Percentiles rank a stretch among this genome's conserved stretches.
Evolutionary conservation across 2,888 invertebrate species (phyloP).

Genomic region (Branchellion lobata): DNA sequence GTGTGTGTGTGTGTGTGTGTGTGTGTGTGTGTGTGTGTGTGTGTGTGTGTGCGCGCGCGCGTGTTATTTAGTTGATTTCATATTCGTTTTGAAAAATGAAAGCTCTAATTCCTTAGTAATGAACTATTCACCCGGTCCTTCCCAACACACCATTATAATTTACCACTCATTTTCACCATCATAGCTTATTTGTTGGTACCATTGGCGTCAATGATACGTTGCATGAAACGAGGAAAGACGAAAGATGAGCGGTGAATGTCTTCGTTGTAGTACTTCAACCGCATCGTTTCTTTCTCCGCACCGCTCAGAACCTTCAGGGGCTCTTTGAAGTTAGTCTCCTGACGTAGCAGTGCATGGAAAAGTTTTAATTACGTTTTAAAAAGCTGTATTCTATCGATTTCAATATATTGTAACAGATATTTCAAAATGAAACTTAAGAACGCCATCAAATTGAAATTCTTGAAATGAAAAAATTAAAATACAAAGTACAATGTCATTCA

Average conservation of each 20-base stretch:
- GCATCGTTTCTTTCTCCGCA: slow-evolving; percentile 72
- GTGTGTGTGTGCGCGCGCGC: too few relatives aligned
- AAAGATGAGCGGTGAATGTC: slow-evolving; percentile 83
- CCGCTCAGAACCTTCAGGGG: slow-evolving; percentile 70
- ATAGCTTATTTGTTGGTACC: not conserved
- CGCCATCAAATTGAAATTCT: too few relatives aligned
- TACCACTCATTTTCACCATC: too few relatives aligned
- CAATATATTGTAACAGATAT: not conserved
- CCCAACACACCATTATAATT: too few relatives aligned
- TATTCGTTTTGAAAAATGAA: too few relatives aligned
- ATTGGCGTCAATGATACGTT: slow-evolving; percentile 54
- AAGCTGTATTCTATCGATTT: not conserved
- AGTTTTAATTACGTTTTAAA: not conserved
- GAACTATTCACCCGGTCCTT: too few relatives aligned
- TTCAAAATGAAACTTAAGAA: not conserved
- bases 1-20: too few relatives aligned
- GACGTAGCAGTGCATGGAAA: slow-evolving; percentile 38
- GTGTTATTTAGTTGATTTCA: too few relatives aligned
- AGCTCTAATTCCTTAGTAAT: too few relatives aligned
- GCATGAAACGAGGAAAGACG: slow-evolving; percentile 78
- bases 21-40: too few relatives aligned
- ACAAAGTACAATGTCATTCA: too few relatives aligned
- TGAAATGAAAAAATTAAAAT: too few relatives aligned
- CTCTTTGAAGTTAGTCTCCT: slow-evolving; percentile 70
- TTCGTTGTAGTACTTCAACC: slow-evolving; percentile 79